Base-by-base conservation (phyloP, 1,140 invertebrate genomes). In the Ostrea edulis region DNA sequence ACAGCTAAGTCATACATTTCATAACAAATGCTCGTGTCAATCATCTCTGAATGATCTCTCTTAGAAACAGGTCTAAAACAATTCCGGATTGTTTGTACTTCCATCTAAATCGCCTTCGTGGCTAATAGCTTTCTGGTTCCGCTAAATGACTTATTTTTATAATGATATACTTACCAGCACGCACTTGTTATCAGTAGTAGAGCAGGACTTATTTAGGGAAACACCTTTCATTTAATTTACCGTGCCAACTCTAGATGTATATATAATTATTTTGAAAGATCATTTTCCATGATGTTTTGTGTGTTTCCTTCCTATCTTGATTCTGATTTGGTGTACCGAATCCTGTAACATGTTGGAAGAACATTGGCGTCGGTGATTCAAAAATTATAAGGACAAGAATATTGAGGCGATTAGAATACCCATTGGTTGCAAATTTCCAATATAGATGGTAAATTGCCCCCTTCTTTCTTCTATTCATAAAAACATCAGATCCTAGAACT, bases 11-110 rank as follows among this genome's bases (percentile, higher is more conserved):
- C 29, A 22, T 81, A 83, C 82, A 83, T 83, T 83, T 83, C 82
- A 83, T 83, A 83, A 83, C 82, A 83, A 54, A 83, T 54, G 82
- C 20, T 53, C n/a, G n/a, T 83, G 82, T 83, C 82, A 83, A 83
- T 83, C 82, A 83, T 9, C 82, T 20, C 20, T 8, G 9, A 52
- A 83, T 83, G 44, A 83, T 53, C 65, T 35, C 68, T 77, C 68
- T 77, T 77, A 77, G 68, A 77, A 77, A 77, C 68, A 77, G 68
- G 68, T 77, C 68, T 77, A 77, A 35, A 77, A 77, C 68, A 77
- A 77, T 77, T 77, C 68, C 25, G 68, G 68, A 77, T 77, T 77
- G 68, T 77, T 77, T 77, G 22, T 77, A 35, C 68, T 77, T 77
- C 68, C 68, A 77, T 77, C 25, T 14, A 77, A 77, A 77, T 77